Evolutionary conservation across 2,888 invertebrate species (phyloP), one percentile per base, ranked within the genome.

Genomic region (Sinodicranocentrus sp.): DNA sequence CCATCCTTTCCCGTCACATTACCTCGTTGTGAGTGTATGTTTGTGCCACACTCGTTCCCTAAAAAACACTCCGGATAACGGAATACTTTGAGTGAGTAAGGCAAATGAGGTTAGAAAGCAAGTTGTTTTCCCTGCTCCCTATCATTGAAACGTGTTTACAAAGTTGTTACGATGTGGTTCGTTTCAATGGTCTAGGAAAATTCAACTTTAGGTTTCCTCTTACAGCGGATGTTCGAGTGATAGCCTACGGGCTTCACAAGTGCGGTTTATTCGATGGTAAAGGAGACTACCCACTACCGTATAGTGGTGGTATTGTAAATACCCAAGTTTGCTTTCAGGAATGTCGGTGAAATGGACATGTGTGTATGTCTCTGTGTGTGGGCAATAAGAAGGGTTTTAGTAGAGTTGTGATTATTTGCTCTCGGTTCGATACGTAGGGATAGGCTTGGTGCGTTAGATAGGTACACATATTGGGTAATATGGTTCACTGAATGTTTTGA

Each of bases 131-230:
- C 21, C 57, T 10, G 63, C n/a, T 65, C 67, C 39, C 57, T 68
- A 67, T 59, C 25, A 68, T 77, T 77, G 67, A 19, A 68, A 59
- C 77, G 57, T 77, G 77, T 77, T 68, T 77, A 77, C 67, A 68
- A 59, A 77, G 48, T 77, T 67, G 57, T 68, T 65, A 63, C 75
- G 54, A 44, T 67, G 39, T 26, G 59, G 72, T 52, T 54, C 13
- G 10, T 6, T 33, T 10, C 33, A 33, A 33, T 54, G 17, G 52
- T 65, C 54, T 65, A 28, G 25, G 54, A 76, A 65, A 54, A 65
- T 57, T 76, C 23, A 13, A 48, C 28, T 6, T 19, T 48, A 19
- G 39, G 57, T 33, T 76, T 67, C 67, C 67, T 23, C 54, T n/a
- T 75, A 25, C 6, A 57, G n/a, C 26, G 48, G 63, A 63, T 75